A percentile compares a stretch with the other conserved stretches of the same genome.
Conservation (phyloP, 2,888 invertebrate genomes). For the Amaurobius ferox region DNA sequence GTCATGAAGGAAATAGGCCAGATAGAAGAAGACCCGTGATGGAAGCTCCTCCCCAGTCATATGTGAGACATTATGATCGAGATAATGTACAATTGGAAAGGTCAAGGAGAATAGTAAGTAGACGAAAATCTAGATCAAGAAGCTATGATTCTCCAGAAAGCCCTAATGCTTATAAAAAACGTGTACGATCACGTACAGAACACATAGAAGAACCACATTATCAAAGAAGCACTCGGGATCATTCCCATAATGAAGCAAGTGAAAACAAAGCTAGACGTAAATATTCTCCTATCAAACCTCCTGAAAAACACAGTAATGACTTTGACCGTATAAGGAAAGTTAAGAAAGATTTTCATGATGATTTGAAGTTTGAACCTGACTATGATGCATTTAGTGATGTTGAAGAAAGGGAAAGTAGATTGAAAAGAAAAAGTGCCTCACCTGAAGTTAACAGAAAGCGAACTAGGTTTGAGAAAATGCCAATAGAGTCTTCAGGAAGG, state of each 20-base stretch:
- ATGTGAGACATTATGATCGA: slow-evolving; percentile 5
- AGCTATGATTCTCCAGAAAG: slow-evolving; percentile 52
- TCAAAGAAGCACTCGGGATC: neutral
- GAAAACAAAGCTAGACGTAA: slow-evolving; percentile 17
- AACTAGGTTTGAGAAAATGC: slow-evolving; percentile 18
- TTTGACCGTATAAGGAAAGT: neutral
- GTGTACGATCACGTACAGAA: slow-evolving; percentile 9
- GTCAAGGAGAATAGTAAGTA: neutral
- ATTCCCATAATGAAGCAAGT: neutral
- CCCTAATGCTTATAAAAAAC: slow-evolving; percentile 21
- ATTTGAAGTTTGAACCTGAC: slow-evolving; percentile 71
- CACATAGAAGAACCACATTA: slow-evolving; percentile 1
- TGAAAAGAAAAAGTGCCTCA: slow-evolving; percentile 34
- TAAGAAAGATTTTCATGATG: slow-evolving; percentile 53
- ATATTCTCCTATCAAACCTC: slow-evolving; percentile 55
- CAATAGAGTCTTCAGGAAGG: neutral
- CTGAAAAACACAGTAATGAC: slow-evolving; percentile 13
- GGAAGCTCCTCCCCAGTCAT: neutral
- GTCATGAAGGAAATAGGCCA: slow-evolving; percentile 5
- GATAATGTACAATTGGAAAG: slow-evolving; percentile 2
- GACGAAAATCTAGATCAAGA: slow-evolving; percentile 40
- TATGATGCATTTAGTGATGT: slow-evolving; percentile 72
- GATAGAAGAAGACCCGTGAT: slow-evolving; percentile 30
- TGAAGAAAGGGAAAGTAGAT: slow-evolving; percentile 30
- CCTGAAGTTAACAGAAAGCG: slow-evolving; percentile 23